Evolutionary conservation across 2,888 invertebrate species (phyloP).

Genomic region (Eledona agricola): DNA sequence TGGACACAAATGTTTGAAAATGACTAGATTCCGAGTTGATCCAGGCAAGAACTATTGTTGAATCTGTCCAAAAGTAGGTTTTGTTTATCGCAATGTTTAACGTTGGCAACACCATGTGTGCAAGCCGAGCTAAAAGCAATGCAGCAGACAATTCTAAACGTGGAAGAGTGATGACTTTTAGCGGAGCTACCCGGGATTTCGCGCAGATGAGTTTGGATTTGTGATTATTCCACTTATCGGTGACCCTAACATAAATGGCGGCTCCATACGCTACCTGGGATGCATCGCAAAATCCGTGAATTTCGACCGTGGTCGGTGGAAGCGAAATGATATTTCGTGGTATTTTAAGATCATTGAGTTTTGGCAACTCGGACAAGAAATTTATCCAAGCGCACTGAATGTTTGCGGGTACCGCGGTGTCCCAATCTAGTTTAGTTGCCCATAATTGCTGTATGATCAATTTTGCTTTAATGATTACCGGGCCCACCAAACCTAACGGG

Average conservation of each 20-base stretch:
- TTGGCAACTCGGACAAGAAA: conserved; percentile 16
- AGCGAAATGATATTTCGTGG: conserved; percentile 15
- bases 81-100: conserved; percentile 16
- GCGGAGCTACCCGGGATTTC: conserved; percentile 35
- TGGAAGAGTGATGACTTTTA: conserved; percentile 36
- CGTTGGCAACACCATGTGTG: conserved; percentile 11
- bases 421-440: conserved; percentile 18
- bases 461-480: conserved; percentile 24
- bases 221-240: background rate
- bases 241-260: conserved; percentile 27
- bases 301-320: conserved; percentile 11
- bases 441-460: conserved; percentile 32
- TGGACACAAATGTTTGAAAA: conserved; percentile 40
- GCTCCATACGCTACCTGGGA: conserved; percentile 37
- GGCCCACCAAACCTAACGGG: conserved; percentile 27
- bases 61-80: conserved; percentile 42
- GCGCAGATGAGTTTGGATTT: conserved; percentile 20
- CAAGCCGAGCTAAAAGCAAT: background rate
- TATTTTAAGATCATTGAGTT: conserved; percentile 17
- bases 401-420: conserved; percentile 1
- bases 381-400: conserved; percentile 19
- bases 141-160: conserved; percentile 25
- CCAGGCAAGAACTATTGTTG: conserved; percentile 41
- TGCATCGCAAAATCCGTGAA: conserved; percentile 43
- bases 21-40: conserved; percentile 24